Percentiles rank a stretch among this genome's conserved stretches.
Evolutionary conservation across 2,797 vertebrate species (phyloP).

Genomic region (Anolis apletophallus): DNA sequence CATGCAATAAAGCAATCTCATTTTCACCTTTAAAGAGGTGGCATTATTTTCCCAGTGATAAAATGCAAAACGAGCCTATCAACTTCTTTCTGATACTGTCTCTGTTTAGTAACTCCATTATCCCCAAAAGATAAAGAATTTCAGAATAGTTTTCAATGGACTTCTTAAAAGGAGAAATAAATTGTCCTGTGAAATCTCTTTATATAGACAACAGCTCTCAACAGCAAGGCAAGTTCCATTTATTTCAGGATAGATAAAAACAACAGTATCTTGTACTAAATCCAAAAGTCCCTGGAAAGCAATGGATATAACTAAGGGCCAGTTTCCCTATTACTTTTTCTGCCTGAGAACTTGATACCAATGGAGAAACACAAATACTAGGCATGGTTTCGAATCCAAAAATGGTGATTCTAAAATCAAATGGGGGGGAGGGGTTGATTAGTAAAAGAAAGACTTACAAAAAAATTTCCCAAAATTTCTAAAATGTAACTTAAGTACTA

Average conservation of each 20-base stretch:
- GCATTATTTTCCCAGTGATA: conserved; percentile 29
- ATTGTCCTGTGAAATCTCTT: conserved; percentile 27
- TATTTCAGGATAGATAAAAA: not conserved
- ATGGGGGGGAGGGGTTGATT: too few relatives aligned
- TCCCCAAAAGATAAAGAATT: not conserved
- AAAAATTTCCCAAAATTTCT: too few relatives aligned
- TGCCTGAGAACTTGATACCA: not conserved
- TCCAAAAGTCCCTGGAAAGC: not conserved
- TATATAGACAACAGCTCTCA: not conserved
- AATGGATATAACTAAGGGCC: not conserved
- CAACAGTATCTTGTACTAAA: not conserved
- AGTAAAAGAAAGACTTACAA: too few relatives aligned
- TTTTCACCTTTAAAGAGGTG: conserved; percentile 41
- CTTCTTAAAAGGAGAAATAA: conserved; percentile 15
- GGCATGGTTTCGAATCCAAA: too few relatives aligned
- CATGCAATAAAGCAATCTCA: conserved; percentile 26
- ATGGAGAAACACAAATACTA: not conserved
- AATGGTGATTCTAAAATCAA: too few relatives aligned
- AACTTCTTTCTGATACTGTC: conserved; percentile 9
- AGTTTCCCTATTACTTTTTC: not conserved
- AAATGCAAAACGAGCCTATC: conserved; percentile 22
- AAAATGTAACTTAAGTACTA: too few relatives aligned
- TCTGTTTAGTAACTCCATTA: conserved; percentile 27
- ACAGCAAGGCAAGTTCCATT: not conserved
- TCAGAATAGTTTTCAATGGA: not conserved